Evolutionary conservation across 2,797 vertebrate genomes (phyloP).

Genomic region (Acipenser transmontanus): DNA sequence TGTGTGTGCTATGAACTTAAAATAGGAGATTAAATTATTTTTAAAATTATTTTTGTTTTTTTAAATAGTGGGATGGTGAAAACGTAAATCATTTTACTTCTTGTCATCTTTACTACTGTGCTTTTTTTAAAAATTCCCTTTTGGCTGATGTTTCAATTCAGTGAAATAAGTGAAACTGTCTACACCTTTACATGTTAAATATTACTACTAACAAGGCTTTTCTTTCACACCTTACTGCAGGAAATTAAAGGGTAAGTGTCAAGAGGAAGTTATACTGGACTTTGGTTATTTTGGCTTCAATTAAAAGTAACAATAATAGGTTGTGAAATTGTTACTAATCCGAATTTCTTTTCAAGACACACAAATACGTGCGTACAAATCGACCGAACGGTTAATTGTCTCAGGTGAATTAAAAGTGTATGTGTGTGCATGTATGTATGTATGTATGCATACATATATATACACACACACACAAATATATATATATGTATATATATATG

Average conservation of each 20-base stretch:
- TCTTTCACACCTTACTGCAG: conserved; percentile 5
- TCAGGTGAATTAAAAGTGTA: too few relatives aligned
- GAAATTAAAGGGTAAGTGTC: conserved; percentile 7
- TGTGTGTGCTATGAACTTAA: too few relatives aligned
- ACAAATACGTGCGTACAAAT: too few relatives aligned
- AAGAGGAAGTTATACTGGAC: not conserved
- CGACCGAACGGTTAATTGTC: too few relatives aligned
- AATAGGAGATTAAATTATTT: too few relatives aligned
- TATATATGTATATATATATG: conserved; percentile 1
- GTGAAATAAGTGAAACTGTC: conserved; percentile 48
- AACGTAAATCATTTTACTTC: not conserved
- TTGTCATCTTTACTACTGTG: conserved; percentile 16
- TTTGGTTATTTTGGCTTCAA: too few relatives aligned
- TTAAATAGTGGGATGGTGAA: not conserved
- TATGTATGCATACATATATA: too few relatives aligned
- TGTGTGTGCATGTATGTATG: too few relatives aligned
- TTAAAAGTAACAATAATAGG: too few relatives aligned
- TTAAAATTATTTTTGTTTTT: not conserved
- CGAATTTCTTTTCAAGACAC: too few relatives aligned
- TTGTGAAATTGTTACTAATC: too few relatives aligned
- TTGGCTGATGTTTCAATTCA: conserved; percentile 48
- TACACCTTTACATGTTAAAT: conserved; percentile 57
- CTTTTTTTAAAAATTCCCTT: conserved; percentile 18
- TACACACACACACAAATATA: too few relatives aligned
- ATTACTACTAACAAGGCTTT: conserved; percentile 12